Evolutionary conservation across 2,888 invertebrate species (phyloP).

Genomic region (Coelopa pilipes): DNA sequence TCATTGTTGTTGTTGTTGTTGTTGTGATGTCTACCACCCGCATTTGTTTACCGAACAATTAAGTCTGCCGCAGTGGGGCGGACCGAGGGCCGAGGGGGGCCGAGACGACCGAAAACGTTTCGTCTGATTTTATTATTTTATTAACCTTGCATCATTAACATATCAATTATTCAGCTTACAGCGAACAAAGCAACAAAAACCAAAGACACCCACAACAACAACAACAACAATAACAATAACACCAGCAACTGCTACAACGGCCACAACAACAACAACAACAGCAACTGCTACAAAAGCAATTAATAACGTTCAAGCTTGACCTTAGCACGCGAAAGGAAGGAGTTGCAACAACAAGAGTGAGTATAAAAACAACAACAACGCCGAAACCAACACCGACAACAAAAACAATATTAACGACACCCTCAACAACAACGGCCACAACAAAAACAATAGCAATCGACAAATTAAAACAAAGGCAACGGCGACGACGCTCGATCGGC

Average conservation of each 20-base stretch:
- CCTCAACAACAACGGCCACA: no score
- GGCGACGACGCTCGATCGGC: no score
- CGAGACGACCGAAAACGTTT: not conserved
- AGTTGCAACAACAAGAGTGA: not conserved
- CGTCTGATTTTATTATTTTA: slow-evolving; percentile 22
- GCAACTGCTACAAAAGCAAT: not conserved
- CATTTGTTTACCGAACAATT: slow-evolving; percentile 1
- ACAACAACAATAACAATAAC: not conserved
- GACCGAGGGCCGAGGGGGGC: not conserved
- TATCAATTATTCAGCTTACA: slow-evolving; percentile 36
- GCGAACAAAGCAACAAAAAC: no score
- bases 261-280: no score
- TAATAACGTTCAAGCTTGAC: slow-evolving; percentile 34
- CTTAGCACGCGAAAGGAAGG: slow-evolving; percentile 19
- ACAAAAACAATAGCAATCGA: no score
- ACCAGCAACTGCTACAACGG: not conserved
- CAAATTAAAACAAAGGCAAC: no score
- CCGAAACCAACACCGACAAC: not conserved
- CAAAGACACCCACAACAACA: not conserved
- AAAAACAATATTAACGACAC: no score
- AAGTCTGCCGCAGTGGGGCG: not conserved
- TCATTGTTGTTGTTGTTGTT: not conserved
- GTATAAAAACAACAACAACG: slow-evolving; percentile 10
- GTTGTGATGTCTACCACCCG: not conserved
- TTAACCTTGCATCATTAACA: slow-evolving; percentile 43